Evolutionary conservation across 2,113 vertebrate genomes (phyloP).

Genomic region (Hemicordylus capensis): DNA sequence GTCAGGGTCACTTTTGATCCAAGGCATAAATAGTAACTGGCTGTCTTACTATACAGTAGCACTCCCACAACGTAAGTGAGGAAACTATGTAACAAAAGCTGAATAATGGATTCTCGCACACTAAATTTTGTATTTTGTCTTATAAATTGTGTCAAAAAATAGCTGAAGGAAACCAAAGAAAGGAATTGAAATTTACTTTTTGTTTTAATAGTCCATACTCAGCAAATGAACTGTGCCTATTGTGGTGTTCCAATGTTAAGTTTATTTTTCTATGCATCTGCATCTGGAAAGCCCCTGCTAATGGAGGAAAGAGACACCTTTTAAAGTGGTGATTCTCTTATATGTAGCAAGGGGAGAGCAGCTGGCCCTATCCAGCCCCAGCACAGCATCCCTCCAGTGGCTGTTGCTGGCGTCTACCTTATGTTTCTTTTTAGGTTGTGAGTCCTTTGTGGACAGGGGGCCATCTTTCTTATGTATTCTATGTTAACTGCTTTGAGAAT

Average conservation of each 20-base stretch:
- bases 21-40: background rate
- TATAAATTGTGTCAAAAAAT: background rate
- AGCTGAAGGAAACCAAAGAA: background rate
- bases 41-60: background rate
- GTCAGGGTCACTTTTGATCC: background rate
- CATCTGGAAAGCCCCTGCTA: background rate
- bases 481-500: too few relatives aligned
- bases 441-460: too few relatives aligned
- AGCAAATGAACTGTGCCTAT: background rate
- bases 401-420: too few relatives aligned
- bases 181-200: background rate
- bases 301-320: background rate
- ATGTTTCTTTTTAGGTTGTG: too few relatives aligned
- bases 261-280: background rate
- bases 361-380: too few relatives aligned
- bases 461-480: too few relatives aligned
- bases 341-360: too few relatives aligned
- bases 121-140: background rate
- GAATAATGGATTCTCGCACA: background rate
- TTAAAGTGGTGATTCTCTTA: too few relatives aligned
- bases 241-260: background rate
- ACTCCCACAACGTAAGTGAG: background rate
- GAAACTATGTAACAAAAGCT: background rate
- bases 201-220: background rate
- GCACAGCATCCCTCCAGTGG: too few relatives aligned